Evolutionary conservation across 2,113 vertebrate species (phyloP).

Genomic region (Hypocryptadius cinnamomeus): DNA sequence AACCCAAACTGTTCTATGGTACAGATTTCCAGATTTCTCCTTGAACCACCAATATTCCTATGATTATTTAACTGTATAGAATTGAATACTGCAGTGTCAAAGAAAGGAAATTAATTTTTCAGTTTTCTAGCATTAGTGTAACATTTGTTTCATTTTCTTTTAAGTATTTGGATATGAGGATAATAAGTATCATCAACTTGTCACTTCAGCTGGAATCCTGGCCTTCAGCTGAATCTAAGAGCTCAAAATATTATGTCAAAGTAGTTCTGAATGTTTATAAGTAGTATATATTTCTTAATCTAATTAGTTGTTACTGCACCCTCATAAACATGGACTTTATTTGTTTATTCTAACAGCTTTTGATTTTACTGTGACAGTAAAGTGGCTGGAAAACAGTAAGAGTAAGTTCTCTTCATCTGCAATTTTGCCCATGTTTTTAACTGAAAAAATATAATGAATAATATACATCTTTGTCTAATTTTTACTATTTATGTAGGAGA

Average conservation of each 20-base stretch:
- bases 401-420: neutral
- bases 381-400: neutral
- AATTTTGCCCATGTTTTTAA: neutral
- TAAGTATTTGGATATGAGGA: neutral
- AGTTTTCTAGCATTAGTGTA: neutral
- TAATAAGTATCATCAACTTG: neutral
- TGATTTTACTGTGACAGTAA: neutral
- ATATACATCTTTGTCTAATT: neutral
- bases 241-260: neutral
- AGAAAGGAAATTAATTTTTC: neutral
- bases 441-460: neutral
- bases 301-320: neutral
- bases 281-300: neutral
- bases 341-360: neutral
- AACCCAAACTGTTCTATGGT: neutral
- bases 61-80: neutral
- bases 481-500: neutral
- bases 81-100: neutral
- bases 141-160: neutral
- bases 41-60: neutral
- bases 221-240: neutral
- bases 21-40: neutral
- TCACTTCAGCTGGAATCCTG: neutral
- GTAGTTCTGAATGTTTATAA: neutral
- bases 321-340: neutral